Base-by-base conservation (phyloP, 2,113 vertebrate species). In the Oplegnathus fasciatus region DNA sequence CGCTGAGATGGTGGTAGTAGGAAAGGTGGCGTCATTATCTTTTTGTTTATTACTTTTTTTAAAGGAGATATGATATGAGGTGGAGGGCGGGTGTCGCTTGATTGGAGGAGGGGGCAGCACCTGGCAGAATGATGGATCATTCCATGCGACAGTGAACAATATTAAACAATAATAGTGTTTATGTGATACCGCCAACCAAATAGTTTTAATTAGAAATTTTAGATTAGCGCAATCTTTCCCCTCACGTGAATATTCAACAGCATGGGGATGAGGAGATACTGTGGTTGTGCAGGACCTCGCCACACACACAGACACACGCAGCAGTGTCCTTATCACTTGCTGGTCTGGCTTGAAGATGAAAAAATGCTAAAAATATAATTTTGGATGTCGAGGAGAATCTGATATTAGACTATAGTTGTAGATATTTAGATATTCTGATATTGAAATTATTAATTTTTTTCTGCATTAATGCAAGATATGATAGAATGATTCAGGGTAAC, bases 81-180 rank as follows among this genome's bases (percentile, higher is more conserved):
- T 81, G 91, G 87, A 89, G 78, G 86, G 85, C n/a, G 55, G 78
- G 74, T n/a, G 32, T 37, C 26, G 83, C 24, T 20, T 37, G 83
- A 82, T 76, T 80, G 84, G 61, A 75, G 93, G 93, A 83, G 78
- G 90, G 87, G 81, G 88, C 67, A 76, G 89, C 83, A 92, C 86
- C 88, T 93, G 93, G 74, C 91, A 94, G 85, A 83, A 95, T 94
- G 93, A 96, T 95, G 96, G 97, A 97, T 94, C 95, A 95, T 96
- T 95, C 96, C 90, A 82, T 71, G 90, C 94, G 93, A 96, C 95
- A 96, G 94, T 95, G 94, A 96, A 95, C 90, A 95, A 97, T 96
- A 95, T 96, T 92, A 93, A 94, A 93, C 91, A 93, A 93, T 93
- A 94, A 93, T 80, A 88, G 78, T 88, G 88, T 93, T 93, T 93